Percentiles rank a stretch among this genome's conserved stretches.
Conservation (phyloP, 2,888 invertebrate species). For the Nesidiocoris tenuis region DNA sequence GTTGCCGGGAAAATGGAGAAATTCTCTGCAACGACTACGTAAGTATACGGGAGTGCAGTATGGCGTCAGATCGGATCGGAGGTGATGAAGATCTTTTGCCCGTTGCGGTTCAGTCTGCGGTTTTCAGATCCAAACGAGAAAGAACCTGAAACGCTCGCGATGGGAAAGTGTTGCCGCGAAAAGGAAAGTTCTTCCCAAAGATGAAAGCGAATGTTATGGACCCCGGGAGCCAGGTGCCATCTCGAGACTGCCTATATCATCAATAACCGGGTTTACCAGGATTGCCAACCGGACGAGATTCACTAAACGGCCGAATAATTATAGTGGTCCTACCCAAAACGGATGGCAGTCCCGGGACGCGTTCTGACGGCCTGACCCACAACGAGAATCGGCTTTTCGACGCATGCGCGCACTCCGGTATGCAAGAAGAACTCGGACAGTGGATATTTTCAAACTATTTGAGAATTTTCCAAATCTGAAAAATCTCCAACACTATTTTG, state of each 20-base stretch:
- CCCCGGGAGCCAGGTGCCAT: neutral
- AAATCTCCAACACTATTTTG: no score
- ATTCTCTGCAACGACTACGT: neutral
- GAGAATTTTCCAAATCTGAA: no score
- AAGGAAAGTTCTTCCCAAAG: conserved; percentile 27
- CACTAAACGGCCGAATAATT: neutral
- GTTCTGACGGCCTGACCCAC: neutral
- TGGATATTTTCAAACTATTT: no score
- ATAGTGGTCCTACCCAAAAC: neutral
- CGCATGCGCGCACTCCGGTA: neutral
- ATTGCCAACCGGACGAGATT: neutral
- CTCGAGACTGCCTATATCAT: no score
- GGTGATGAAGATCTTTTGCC: neutral
- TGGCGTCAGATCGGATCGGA: neutral
- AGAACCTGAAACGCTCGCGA: neutral
- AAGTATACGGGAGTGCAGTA: neutral
- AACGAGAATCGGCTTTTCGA: neutral
- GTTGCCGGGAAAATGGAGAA: neutral
- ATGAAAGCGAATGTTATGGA: conserved; percentile 32
- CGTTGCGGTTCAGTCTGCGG: neutral
- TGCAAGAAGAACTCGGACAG: neutral
- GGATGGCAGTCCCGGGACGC: neutral
- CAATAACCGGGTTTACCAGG: no score
- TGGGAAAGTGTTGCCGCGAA: conserved; percentile 33
- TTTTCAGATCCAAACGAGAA: neutral